Base-by-base conservation (phyloP, 2,113 vertebrate species). In the Oreochromis tanganicae region DNA sequence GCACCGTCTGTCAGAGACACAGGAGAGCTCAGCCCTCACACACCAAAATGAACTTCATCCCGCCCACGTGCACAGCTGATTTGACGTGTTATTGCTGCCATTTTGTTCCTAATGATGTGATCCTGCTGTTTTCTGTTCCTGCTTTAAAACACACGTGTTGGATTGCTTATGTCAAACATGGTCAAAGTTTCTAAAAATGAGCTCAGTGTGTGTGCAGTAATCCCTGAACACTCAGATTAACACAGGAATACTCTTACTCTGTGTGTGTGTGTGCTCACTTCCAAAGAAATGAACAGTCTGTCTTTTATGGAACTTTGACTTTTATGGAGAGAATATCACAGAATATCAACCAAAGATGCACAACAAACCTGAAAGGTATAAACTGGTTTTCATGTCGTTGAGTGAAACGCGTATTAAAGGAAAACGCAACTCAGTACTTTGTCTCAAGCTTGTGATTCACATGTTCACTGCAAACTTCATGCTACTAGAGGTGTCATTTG, bases 1-100 rank as follows among this genome's bases (percentile, higher is more conserved):
- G 94, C 7, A 96, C 93, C 0, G 85, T 95, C 97, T 97, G 93
- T 80, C 57, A 63, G 80, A 21, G 80, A 83, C 14, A 87, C 16
- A 59, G 21, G 16, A 7, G 3, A 79, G 55, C 34, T 81, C 38
- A 71, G 43, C 38, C 21, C 21, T 71, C 38, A 43, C 38, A 43
- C 66, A 71, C 0, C 43, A 75, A 48, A 48, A 78, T 48, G 6
- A 50, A 32, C 14, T 16, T 73, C 1, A 73, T 46, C 13, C 41
- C 0, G 0, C 41, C 41, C 3, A 46, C 0, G 1, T 73, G 68
- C 9, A 73, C 21, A 29, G 41, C 38, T 46, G 14, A 68, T 73
- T 27, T 48, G 21, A 73, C 4, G 9, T 46, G 8, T 17, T 16
- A 46, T 27, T 16, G 38, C 66, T 71, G 38, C 13, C 13, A 27